phyloP scores from a whole-genome alignment of 2,113 vertebrate genomes.

The Vidua macroura region DNA sequence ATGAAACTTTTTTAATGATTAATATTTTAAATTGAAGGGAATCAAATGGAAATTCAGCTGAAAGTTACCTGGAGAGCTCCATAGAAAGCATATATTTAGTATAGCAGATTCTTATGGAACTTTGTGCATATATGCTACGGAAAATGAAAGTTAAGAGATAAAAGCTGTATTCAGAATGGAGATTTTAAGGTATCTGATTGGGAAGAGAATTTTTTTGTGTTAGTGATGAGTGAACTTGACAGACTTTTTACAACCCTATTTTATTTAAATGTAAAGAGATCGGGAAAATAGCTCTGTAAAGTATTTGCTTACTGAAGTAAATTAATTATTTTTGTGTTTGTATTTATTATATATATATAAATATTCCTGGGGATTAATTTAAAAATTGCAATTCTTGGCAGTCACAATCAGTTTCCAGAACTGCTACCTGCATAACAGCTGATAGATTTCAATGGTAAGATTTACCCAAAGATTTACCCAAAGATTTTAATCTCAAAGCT shows the following conservation, averaged over 20 bases:
- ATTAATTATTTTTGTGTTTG: background rate
- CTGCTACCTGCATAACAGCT: background rate
- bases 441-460: background rate
- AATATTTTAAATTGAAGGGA: background rate
- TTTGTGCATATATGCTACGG: background rate
- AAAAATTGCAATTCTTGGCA: background rate
- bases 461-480: background rate
- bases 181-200: background rate
- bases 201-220: background rate
- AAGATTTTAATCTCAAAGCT: background rate
- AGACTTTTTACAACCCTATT: background rate
- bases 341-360: background rate
- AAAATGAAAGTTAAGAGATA: constrained; percentile 10
- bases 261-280: background rate
- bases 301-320: background rate
- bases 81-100: background rate
- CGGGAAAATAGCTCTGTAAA: background rate
- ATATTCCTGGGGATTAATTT: background rate
- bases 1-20: constrained; percentile 16
- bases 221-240: background rate
- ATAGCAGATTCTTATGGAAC: background rate
- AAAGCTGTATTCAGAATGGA: background rate
- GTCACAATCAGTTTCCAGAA: background rate
- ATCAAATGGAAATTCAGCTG: constrained; percentile 18
- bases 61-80: constrained; percentile 12